Evolutionary conservation across 2,797 vertebrate species (phyloP), one percentile per base, ranked within the genome.

Genomic region (Capromys pilorides): DNA sequence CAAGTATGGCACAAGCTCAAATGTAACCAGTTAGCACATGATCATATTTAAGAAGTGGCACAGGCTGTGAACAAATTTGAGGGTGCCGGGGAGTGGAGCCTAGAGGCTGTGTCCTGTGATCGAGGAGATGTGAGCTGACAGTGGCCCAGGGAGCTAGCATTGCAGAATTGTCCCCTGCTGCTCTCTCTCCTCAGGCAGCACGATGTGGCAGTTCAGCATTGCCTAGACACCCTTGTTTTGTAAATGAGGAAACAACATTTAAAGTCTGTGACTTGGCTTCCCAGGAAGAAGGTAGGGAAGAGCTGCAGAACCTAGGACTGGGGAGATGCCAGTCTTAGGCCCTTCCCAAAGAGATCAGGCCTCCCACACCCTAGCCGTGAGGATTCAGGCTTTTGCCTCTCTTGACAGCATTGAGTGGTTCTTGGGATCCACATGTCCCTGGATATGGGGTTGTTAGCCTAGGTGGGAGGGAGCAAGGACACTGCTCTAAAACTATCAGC

Each of bases 161-260:
- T 26, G 18, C 12, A 22, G 33, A 54, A 49, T 21, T 18, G 1
- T 13, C 36, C 19, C 2, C 26, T 45, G 1, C 24, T 6, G 1
- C 67, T 1, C 0, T 36, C 67, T 13, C 66, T 78, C 13, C 79
- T 71, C n/a, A 0, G 73, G 91, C 61, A 39, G 18, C 57, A 3
- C 0, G 3, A 12, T 33, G 31, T 31, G 66, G 33, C 93, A 5
- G 2, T 10, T 89, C 84, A 88, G 82, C 39, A 5, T 12, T 39
- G 62, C 88, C 54, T 91, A 62, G 61, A 92, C 86, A 73, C 69
- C 93, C 33, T 90, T 83, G 69, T 77, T 94, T 95, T 82, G 73
- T 49, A 91, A 86, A 75, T 71, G 73, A 83, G 94, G 71, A 86
- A 81, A 78, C 33, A 71, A 31, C 59, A 11, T 62, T 86, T 84